Conservation (phyloP, 2,888 invertebrate genomes). For the Axea sp. region DNA sequence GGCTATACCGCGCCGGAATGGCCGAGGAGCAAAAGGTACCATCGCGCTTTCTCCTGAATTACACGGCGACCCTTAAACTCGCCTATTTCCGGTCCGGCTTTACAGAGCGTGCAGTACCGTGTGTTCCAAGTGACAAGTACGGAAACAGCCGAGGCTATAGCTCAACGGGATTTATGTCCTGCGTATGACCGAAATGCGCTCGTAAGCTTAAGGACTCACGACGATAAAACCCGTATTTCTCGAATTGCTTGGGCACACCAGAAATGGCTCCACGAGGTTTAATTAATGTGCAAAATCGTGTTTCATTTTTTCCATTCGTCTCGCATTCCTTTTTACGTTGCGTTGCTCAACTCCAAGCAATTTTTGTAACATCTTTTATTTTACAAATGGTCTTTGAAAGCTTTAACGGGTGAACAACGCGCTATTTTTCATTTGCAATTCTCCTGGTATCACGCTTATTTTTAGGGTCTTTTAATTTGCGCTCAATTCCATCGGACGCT, state of each 20-base stretch:
- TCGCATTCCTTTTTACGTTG: too few relatives aligned
- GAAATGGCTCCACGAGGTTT: conserved; percentile 28
- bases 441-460: too few relatives aligned
- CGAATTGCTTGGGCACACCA: conserved; percentile 39
- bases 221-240: conserved; percentile 58
- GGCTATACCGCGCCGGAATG: conserved; percentile 49
- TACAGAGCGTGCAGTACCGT: conserved; percentile 43
- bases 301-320: too few relatives aligned
- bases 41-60: conserved; percentile 42
- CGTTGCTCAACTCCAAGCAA: too few relatives aligned
- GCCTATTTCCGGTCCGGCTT: conserved; percentile 62
- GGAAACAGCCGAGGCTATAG: conserved; percentile 59
- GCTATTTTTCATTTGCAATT: too few relatives aligned
- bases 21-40: conserved; percentile 52
- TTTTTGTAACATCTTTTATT: too few relatives aligned
- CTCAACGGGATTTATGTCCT: conserved; percentile 61
- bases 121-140: conserved; percentile 63
- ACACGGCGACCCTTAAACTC: conserved; percentile 62
- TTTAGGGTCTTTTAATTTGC: too few relatives aligned
- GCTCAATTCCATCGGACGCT: too few relatives aligned
- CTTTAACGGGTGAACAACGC: too few relatives aligned
- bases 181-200: conserved; percentile 63
- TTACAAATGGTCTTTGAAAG: too few relatives aligned
- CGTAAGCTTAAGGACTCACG: conserved; percentile 58
- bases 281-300: conserved; percentile 43